Evolutionary conservation across 2,797 vertebrate genomes (phyloP).

Genomic region (Paratrypauchen microcephalus): DNA sequence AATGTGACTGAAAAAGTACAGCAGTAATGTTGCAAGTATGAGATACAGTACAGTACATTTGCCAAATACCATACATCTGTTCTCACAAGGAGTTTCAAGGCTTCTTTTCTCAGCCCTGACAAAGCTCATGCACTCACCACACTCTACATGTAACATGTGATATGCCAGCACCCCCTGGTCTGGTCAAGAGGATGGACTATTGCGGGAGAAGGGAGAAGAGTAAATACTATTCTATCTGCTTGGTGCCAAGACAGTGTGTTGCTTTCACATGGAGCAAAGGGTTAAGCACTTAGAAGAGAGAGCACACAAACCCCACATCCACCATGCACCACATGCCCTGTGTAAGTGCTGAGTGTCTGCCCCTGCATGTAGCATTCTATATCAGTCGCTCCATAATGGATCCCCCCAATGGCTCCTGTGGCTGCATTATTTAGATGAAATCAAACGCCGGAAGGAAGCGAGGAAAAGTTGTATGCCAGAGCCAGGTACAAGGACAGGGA

Average conservation of each 20-base stretch:
- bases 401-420: constrained; percentile 67
- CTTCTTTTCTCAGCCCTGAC: neutral
- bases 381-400: constrained; percentile 70
- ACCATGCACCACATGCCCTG: constrained; percentile 63
- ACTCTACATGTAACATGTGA: no score
- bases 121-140: neutral
- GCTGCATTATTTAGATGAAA: constrained; percentile 78
- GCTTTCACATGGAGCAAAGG: constrained; percentile 61
- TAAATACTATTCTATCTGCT: neutral
- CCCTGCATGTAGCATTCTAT: constrained; percentile 69
- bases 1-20: no score
- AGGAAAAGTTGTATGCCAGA: constrained; percentile 64
- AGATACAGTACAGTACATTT: no score
- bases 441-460: constrained; percentile 67
- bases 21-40: no score
- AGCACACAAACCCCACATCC: constrained; percentile 70
- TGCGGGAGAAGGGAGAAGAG: neutral
- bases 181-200: neutral
- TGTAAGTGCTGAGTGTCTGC: constrained; percentile 72
- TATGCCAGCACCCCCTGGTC: neutral
- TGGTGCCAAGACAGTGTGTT: constrained; percentile 44
- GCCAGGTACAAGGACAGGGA: constrained; percentile 40
- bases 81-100: neutral
- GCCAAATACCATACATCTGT: no score
- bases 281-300: constrained; percentile 71